Conservation (phyloP, 2,888 invertebrate genomes). For the Caenorhabditis angaria region DNA sequence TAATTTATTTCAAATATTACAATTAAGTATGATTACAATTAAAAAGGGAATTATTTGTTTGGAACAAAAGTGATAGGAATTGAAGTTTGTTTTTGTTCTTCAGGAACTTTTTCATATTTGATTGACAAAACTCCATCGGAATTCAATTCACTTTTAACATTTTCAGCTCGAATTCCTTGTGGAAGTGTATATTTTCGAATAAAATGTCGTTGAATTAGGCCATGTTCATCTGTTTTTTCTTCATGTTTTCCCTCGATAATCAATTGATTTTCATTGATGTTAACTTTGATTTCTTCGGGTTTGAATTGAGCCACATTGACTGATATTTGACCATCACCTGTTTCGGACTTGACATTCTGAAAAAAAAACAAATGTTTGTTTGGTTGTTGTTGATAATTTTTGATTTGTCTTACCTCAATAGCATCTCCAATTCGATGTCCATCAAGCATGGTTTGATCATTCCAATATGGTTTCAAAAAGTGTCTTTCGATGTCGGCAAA, state of each 20-base stretch:
- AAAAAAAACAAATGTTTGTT: conserved; percentile 9
- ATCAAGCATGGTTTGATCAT: conserved; percentile 56
- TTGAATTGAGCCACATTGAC: conserved; percentile 64
- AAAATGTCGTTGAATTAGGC: conserved; percentile 59
- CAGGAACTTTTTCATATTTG: conserved; percentile 55
- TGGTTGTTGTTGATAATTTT: neutral
- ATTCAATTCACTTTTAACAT: conserved; percentile 57
- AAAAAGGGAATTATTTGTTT: too few species aligned
- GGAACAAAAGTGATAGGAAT: conserved; percentile 53
- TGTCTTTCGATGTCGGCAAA: conserved; percentile 61
- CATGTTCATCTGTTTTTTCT: conserved; percentile 61
- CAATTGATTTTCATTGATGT: conserved; percentile 60
- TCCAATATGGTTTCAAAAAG: conserved; percentile 59
- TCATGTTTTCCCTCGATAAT: conserved; percentile 63
- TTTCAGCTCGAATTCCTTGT: conserved; percentile 54
- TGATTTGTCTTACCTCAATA: conserved; percentile 50
- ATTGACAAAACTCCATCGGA: conserved; percentile 61
- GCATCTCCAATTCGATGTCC: conserved; percentile 60
- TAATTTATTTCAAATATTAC: too few species aligned
- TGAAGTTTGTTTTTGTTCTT: conserved; percentile 37
- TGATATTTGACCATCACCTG: conserved; percentile 54
- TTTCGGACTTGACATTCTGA: conserved; percentile 51
- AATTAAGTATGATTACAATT: too few species aligned
- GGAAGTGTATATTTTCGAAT: conserved; percentile 63
- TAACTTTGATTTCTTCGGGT: conserved; percentile 65